phyloP scores from a whole-genome alignment of 2,113 vertebrate genomes.

The Hipposideros armiger region DNA sequence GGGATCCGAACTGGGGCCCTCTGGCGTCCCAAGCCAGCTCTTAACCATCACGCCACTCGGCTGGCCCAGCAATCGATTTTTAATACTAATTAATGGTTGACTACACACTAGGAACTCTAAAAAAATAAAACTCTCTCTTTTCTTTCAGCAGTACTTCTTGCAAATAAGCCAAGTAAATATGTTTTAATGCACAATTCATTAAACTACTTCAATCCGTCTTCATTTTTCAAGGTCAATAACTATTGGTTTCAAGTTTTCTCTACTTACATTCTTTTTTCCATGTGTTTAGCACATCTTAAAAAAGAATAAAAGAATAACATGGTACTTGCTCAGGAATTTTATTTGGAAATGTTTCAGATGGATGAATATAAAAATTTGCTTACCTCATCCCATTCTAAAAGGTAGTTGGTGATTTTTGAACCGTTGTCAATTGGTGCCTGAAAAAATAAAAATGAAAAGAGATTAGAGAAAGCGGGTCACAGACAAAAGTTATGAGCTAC shows the following conservation, averaged over 20 bases:
- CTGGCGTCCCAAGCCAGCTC: too few species aligned
- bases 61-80: neutral
- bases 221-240: neutral
- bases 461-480: slow-evolving; percentile 69
- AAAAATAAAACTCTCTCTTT: neutral
- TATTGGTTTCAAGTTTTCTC: slow-evolving; percentile 62
- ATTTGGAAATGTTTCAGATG: slow-evolving; percentile 41
- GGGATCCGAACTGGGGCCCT: too few species aligned
- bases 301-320: slow-evolving; percentile 53
- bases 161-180: neutral
- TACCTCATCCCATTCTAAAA: slow-evolving; percentile 99
- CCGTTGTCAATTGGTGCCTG: slow-evolving; percentile 97
- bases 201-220: neutral
- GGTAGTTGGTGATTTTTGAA: slow-evolving; percentile 99
- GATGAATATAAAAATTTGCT: slow-evolving; percentile 69
- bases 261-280: slow-evolving; percentile 41
- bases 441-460: slow-evolving; percentile 72
- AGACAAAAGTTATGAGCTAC: neutral
- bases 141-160: neutral
- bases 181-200: neutral
- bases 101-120: neutral
- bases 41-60: too few species aligned
- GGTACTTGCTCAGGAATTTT: slow-evolving; percentile 38
- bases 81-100: neutral
- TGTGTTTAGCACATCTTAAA: slow-evolving; percentile 67